Base-by-base conservation (phyloP, 2,888 invertebrate genomes). In the Epinotia ramella region DNA sequence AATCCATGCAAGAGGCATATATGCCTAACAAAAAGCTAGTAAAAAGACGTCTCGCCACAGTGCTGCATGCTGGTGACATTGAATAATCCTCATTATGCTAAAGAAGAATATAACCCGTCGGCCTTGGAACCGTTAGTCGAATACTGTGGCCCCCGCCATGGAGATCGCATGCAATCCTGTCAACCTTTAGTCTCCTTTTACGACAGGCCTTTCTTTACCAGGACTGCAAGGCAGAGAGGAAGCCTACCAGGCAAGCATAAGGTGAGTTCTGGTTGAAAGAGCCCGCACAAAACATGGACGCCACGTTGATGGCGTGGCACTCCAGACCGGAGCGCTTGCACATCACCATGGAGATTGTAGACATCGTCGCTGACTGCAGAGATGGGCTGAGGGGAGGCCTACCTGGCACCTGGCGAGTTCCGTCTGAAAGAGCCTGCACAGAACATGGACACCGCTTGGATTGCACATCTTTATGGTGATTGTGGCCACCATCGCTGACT, bases 251-350 rank as follows among this genome's bases (percentile, higher is more conserved):
- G 73, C 95, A 95, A 67, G 95, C 93, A 82, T 95, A 95, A 67
- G 93, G 92, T 5, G 94, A 92, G 0, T 89, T 88, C 56, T 91
- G 90, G n/a, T 81, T 86, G 80, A 92, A 91, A 28, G 92, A 91
- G 1, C 95, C 95, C 0, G 95, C 95, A 73, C 95, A 95, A 81
- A 95, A 92, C 95, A 95, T 95, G n/a, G n/a, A n/a, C 24, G 91
- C 80, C 0, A 94, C 94, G 67, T 93, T 90, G 49, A 94, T 93
- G 33, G 92, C 88, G 71, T 89, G 91, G 2, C 87, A 80, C 78
- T 92, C 89, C 5, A 93, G 86, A 0, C 93, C 93, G 0, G 94
- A 93, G 5, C 84, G 83, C 18, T 89, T 88, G 81, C 94, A 94
- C 71, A 91, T 83, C 81, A 93, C 94, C 94, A 94, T 94, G 0